phyloP scores from a whole-genome alignment of 2,113 vertebrate genomes.

The Lonchura striata region DNA sequence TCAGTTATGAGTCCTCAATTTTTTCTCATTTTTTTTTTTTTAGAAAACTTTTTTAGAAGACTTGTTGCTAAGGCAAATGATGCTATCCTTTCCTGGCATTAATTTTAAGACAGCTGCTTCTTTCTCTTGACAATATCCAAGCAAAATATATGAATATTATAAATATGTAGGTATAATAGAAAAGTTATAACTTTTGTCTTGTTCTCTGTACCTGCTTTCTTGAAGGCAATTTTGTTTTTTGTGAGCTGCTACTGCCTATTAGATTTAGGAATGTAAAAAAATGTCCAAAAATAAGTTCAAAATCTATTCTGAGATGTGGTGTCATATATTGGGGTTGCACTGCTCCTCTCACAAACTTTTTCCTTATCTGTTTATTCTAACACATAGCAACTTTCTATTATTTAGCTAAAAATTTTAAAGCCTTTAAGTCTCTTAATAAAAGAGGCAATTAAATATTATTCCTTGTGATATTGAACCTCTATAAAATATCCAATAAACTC shows the following conservation, averaged over 20 bases:
- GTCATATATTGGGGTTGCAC: fast-evolving
- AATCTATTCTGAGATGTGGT: background rate
- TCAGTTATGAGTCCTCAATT: background rate
- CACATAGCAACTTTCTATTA: background rate
- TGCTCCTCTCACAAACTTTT: background rate
- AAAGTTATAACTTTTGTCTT: background rate
- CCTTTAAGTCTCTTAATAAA: background rate
- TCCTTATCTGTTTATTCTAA: background rate
- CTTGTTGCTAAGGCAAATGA: background rate
- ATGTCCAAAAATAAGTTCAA: background rate
- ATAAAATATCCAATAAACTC: background rate
- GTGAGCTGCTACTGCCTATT: background rate
- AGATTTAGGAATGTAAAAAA: background rate
- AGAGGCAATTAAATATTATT: background rate
- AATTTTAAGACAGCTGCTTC: background rate
- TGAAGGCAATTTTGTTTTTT: background rate
- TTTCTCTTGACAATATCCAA: background rate
- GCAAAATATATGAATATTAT: background rate
- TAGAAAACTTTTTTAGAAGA: background rate
- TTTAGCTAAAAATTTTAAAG: background rate
- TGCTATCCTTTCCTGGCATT: background rate
- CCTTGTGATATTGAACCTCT: background rate
- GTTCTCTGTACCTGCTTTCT: background rate
- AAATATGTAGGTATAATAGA: background rate
- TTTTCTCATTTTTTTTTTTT: background rate